Base-by-base conservation (phyloP, 2,888 invertebrate genomes). In the Andrena trimmerana region DNA sequence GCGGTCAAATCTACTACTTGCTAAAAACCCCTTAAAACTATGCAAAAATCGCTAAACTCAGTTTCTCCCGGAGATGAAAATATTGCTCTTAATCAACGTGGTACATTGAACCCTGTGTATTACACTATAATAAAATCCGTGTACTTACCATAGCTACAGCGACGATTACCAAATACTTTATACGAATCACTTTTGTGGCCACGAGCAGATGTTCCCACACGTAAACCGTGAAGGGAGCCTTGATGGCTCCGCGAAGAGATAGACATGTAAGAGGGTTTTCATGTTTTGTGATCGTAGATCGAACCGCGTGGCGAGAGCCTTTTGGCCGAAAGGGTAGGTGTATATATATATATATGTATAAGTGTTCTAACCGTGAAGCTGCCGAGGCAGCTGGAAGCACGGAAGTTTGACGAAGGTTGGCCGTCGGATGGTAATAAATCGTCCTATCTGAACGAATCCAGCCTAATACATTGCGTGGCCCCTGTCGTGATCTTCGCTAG, bases 401-500 rank as follows among this genome's bases (percentile, higher is more conserved):
- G 79, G 81, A 88, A 85, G 86, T 89, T 86, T 86, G 74, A 87
- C 74, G 84, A 81, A 81, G 85, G 82, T 86, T 81, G 72, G 31
- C 57, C 84, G 83, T 76, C 67, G 79, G 85, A 72, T 81, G 81
- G 78, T 86, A 88, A 90, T 90, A 90, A 91, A 91, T 90, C 90
- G 89, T 88, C 87, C 90, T 90, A 91, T 88, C 88, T 73, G 69
- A 73, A 79, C 74, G 82, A 89, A 89, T 83, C 77, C 84, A n/a
- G 79, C 69, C 82, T 85, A 88, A 86, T 85, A 86, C 75, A 87
- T 83, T 65, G 76, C 67, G 66, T 63, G 79, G 66, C 66, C 85
- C 63, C 79, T 84, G 76, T 79, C 75, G 42, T 69, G 82, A 84
- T 83, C 76, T 88, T 79, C 42, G 73, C 73, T 42, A 63, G 20